Evolutionary conservation across 2,797 vertebrate genomes (phyloP), one percentile per base, ranked within the genome.

Genomic region (Erpetoichthys calabaricus): DNA sequence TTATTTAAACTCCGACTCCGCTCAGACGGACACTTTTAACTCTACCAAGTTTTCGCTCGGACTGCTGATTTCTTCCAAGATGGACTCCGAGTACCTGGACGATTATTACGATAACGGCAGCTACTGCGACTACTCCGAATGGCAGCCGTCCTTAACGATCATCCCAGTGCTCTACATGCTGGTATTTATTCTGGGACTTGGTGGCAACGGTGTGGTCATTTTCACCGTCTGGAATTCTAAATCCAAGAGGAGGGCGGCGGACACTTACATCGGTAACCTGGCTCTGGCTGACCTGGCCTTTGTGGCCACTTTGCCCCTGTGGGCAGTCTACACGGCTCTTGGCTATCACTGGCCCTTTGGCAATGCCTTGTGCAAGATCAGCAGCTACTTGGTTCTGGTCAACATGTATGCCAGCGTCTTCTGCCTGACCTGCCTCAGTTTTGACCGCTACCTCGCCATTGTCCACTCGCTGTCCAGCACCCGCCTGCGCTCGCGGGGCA

Each of bases 331-430:
- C 81, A 86, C 92, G 1, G 91, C 89, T 0, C 80, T 91, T 61
- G 90, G 87, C 62, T 94, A 93, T 81, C 86, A 93, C 73, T 94
- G 92, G 92, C 84, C 89, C 5, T 89, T 94, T 56, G 91, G 92
- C 1, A 85, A 89, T 63, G 80, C 83, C 1, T 88, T 95, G 55
- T 94, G 92, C 74, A 93, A 93, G 72, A 74, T 92, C 67, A 90
- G 92, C 79, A 91, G 90, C 63, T 92, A 90, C 5, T 69, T 91
- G 41, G 90, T 91, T 59, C 84, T 94, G 66, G 87, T 94, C 64
- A 91, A 91, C 80, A 91, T 91, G 90, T 94, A 94, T 44, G 87
- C 92, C 70, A 93, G 91, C 2, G 89, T 91, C 52, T 95, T 93
- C 76, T 91, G 92, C 75, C 88, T 92, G 60, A 90, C 85, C 63